A percentile compares a stretch with the other conserved stretches of the same genome.
These are phyloP conservation scores for Tetramorium parvispinum DNA, from an alignment of 1,140 invertebrate genomes.

Conservation along the genomic window DNA sequence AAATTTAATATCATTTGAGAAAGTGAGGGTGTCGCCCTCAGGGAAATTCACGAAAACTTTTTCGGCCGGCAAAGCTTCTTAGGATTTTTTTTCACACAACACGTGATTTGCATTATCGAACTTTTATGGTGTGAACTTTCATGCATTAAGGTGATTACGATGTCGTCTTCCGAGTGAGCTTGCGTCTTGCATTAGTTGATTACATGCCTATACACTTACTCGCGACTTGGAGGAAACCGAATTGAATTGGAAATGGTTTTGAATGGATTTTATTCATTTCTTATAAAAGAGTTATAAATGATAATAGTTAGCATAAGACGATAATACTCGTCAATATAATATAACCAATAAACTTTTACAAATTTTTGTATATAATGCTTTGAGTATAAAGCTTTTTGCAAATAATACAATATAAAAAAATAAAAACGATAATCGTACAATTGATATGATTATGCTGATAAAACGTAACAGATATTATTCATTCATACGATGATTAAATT, in stretches of 20 bases:
- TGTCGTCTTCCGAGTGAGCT: neutral
- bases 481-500: neutral
- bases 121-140: slow-evolving; percentile 44
- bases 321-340: neutral
- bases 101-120: slow-evolving; percentile 49
- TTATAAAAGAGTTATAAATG: neutral
- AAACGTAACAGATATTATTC: neutral
- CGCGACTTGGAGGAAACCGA: neutral
- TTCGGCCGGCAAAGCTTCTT: neutral
- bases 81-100: slow-evolving; percentile 20
- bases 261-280: neutral
- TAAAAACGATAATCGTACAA: neutral
- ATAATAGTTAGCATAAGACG: neutral
- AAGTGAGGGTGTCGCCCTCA: neutral
- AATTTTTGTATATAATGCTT: neutral
- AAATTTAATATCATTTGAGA: slow-evolving; percentile 34
- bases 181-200: slow-evolving; percentile 54
- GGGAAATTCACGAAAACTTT: slow-evolving; percentile 4
- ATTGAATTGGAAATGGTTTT: slow-evolving; percentile 1
- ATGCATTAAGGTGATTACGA: slow-evolving; percentile 44
- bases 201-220: neutral
- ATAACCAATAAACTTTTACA: neutral
- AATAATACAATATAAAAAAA: neutral
- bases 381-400: neutral
- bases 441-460: neutral